phyloP scores from a whole-genome alignment of 2,113 vertebrate genomes.

The Antigone vipio region DNA sequence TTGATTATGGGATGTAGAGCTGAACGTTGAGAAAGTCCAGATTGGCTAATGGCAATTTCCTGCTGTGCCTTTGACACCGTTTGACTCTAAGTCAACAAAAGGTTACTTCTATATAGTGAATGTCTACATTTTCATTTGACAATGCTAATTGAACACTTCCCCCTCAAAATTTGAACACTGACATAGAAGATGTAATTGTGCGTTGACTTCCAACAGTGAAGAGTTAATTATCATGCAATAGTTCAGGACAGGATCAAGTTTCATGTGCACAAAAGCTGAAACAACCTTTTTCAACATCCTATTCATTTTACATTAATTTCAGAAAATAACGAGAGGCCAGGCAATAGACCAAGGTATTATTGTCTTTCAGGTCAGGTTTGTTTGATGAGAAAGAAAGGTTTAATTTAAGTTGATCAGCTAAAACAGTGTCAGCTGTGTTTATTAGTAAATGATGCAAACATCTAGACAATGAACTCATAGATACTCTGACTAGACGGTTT shows the following conservation, averaged over 20 bases:
- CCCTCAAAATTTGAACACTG: constrained; percentile 7
- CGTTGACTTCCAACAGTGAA: constrained; percentile 36
- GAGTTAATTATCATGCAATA: constrained; percentile 50
- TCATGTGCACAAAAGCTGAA: not conserved
- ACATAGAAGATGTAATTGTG: constrained; percentile 38
- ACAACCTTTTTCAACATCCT: not conserved
- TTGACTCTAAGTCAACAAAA: constrained; percentile 67
- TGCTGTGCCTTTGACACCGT: constrained; percentile 58
- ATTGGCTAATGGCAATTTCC: constrained; percentile 62
- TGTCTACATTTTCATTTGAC: constrained; percentile 43
- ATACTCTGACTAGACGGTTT: constrained; percentile 45
- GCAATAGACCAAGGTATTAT: not conserved
- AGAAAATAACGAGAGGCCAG: constrained; percentile 7
- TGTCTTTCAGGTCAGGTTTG: constrained; percentile 50
- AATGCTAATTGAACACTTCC: constrained; percentile 65
- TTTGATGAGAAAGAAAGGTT: constrained; percentile 44
- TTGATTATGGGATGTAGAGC: constrained; percentile 40
- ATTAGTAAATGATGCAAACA: constrained; percentile 40
- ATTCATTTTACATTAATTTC: constrained; percentile 20
- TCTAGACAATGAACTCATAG: constrained; percentile 22
- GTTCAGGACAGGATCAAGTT: constrained; percentile 5
- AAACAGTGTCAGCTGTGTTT: constrained; percentile 54
- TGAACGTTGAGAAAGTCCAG: constrained; percentile 71
- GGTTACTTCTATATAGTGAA: constrained; percentile 32
- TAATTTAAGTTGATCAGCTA: constrained; percentile 47